A percentile compares a stretch with the other conserved stretches of the same genome.
phyloP scores from a whole-genome alignment of 2,888 invertebrate species.

The Amphipyra tragopoginis region DNA sequence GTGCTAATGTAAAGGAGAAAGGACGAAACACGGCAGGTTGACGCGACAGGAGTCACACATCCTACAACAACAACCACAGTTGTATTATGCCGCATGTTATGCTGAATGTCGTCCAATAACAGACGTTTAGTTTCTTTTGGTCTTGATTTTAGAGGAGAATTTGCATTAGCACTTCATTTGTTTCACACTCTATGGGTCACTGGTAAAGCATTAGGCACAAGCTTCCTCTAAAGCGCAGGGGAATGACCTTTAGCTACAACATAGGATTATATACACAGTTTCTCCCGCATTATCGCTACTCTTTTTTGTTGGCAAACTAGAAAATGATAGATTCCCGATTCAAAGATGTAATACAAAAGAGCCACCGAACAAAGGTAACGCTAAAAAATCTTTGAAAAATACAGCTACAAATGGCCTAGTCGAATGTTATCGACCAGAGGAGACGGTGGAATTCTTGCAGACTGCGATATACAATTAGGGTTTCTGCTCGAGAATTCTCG shows the following conservation, averaged over 20 bases:
- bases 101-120: no score
- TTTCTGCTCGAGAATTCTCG: no score
- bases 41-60: no score
- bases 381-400: background rate
- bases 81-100: no score
- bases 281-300: conserved; percentile 19
- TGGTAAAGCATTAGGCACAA: conserved; percentile 10
- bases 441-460: conserved; percentile 3
- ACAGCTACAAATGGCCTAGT: no score
- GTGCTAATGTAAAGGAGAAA: no score
- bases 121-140: no score
- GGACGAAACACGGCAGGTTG: no score
- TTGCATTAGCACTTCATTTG: conserved; percentile 11
- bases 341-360: conserved; percentile 33
- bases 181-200: conserved; percentile 6
- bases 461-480: conserved; percentile 27
- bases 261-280: conserved; percentile 20
- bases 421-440: conserved; percentile 7
- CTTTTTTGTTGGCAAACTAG: conserved; percentile 46
- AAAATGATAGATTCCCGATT: conserved; percentile 38
- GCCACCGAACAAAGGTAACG: conserved; percentile 18
- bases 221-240: conserved; percentile 21
- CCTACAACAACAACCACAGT: no score
- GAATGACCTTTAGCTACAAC: conserved; percentile 12
- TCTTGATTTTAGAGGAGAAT: no score